Percentiles rank a stretch among this genome's conserved stretches.
These are phyloP conservation scores for Penaeus japonicus DNA, from an alignment of 1,140 invertebrate species.

Conservation along the genomic window DNA sequence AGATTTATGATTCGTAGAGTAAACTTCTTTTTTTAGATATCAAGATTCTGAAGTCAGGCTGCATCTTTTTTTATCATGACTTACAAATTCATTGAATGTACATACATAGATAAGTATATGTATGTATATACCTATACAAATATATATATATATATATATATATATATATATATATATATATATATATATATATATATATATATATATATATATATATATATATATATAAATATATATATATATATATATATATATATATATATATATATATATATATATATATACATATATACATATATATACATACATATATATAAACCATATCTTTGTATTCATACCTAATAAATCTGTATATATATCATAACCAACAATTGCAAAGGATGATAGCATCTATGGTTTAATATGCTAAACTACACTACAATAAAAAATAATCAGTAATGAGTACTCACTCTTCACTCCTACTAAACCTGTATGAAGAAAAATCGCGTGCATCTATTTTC, in stretches of 20 bases:
- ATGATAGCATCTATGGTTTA: no score
- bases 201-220: neutral
- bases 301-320: neutral
- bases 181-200: neutral
- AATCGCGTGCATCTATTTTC: no score
- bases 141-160: neutral
- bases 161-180: neutral
- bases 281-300: neutral
- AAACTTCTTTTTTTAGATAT: no score
- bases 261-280: neutral
- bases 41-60: no score
- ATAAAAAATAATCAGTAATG: no score
- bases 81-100: no score
- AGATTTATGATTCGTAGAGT: no score
- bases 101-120: neutral
- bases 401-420: no score
- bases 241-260: neutral
- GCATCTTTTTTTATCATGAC: no score
- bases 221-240: neutral
- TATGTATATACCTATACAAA: neutral
- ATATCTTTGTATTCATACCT: neutral
- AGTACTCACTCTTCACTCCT: no score
- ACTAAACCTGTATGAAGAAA: no score
- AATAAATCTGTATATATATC: neutral
- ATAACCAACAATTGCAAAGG: no score